A percentile compares a stretch with the other conserved stretches of the same genome.
phyloP scores from a whole-genome alignment of 1,140 invertebrate species.

The Chionoecetes opilio region DNA sequence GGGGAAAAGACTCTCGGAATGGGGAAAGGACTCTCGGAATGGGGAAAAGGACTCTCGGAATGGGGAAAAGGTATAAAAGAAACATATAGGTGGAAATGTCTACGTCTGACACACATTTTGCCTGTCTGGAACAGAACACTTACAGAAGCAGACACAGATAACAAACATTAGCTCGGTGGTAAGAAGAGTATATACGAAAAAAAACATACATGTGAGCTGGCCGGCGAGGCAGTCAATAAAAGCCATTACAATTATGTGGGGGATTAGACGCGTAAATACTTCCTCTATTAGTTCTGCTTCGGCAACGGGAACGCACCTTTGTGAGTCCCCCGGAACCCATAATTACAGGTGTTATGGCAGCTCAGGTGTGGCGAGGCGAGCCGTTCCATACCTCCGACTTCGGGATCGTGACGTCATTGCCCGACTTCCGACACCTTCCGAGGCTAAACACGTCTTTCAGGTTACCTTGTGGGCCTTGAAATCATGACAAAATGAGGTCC shows the following conservation, averaged over 20 bases:
- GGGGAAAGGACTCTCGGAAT: too few relatives aligned
- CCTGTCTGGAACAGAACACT: neutral
- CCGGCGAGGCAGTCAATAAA: constrained; percentile 34
- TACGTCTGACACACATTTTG: neutral
- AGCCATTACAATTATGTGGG: constrained; percentile 51
- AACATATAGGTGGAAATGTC: too few relatives aligned
- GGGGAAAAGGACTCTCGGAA: too few relatives aligned
- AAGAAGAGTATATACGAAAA: too few relatives aligned
- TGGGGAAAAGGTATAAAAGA: too few relatives aligned
- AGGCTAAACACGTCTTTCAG: neutral
- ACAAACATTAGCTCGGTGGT: constrained; percentile 4
- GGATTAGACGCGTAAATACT: constrained; percentile 43
- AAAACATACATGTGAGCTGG: neutral
- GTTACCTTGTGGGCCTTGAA: neutral
- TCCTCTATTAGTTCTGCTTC: constrained; percentile 41
- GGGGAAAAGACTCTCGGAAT: too few relatives aligned
- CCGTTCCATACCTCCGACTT: neutral
- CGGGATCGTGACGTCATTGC: neutral
- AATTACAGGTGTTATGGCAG: neutral
- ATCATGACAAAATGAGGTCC: neutral
- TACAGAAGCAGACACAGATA: neutral
- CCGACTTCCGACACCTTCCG: neutral
- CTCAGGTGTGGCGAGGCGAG: neutral
- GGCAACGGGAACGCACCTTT: neutral
- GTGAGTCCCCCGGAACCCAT: constrained; percentile 10